These are phyloP conservation scores for Cerastis leucographa DNA, from an alignment of 2,888 invertebrate species.

Conservation along the genomic window DNA sequence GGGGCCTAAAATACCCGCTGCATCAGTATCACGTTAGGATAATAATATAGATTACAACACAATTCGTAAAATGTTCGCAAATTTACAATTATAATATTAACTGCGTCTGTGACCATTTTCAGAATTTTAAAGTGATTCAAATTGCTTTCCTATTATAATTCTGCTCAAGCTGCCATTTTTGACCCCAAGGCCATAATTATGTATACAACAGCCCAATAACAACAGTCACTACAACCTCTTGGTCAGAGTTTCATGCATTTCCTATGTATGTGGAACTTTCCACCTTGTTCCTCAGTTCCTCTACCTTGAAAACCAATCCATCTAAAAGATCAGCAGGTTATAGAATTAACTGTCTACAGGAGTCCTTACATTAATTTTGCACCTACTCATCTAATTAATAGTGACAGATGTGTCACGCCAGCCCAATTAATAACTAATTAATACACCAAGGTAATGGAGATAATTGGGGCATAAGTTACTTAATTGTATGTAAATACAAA, in stretches of 20 bases:
- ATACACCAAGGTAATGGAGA: neutral
- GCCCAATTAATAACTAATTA: constrained; percentile 16
- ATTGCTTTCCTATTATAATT: no score
- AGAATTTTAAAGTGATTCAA: no score
- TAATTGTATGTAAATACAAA: constrained; percentile 15
- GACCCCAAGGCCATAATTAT: no score
- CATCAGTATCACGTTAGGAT: no score
- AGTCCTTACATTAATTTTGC: neutral
- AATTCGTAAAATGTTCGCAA: no score
- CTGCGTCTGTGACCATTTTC: no score
- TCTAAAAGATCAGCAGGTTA: neutral
- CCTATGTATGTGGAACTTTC: neutral
- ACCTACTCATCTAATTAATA: constrained; percentile 4
- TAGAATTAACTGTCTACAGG: neutral
- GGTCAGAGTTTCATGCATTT: neutral
- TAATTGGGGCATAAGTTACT: neutral
- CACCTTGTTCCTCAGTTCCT: neutral
- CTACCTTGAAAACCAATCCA: neutral
- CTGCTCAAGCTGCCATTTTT: no score
- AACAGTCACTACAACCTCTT: neutral
- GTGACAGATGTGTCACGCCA: constrained; percentile 6
- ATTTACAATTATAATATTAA: no score
- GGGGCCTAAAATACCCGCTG: no score
- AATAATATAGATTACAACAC: no score
- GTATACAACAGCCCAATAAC: neutral